phyloP scores from a whole-genome alignment of 2,797 vertebrate species.

The Enteromius viviparus region DNA sequence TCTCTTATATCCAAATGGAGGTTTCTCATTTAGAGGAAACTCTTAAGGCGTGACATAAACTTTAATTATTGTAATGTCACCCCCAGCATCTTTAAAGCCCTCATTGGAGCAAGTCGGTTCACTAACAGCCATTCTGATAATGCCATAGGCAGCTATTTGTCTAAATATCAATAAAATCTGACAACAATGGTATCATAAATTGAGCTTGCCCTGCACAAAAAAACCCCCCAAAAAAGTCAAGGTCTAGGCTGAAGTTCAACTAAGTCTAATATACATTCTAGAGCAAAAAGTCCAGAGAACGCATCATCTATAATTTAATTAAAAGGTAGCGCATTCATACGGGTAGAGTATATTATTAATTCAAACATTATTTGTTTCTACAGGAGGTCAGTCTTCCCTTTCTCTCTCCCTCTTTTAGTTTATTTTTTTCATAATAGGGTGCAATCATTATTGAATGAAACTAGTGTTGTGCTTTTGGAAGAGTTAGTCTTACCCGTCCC shows the following conservation, averaged over 20 bases:
- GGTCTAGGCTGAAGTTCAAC: neutral
- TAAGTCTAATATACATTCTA: neutral
- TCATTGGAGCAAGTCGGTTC: neutral
- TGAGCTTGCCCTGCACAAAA: neutral
- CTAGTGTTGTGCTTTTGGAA: neutral
- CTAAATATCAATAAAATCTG: neutral
- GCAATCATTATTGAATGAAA: neutral
- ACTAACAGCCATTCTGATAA: neutral
- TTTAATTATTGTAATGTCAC: neutral
- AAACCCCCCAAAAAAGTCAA: neutral
- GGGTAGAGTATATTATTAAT: neutral
- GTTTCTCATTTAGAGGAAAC: conserved; percentile 30
- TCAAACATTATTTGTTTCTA: neutral
- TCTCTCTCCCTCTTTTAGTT: neutral
- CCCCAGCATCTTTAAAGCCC: neutral
- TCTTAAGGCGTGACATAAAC: conserved; percentile 24
- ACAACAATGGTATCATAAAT: neutral
- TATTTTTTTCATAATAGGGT: neutral
- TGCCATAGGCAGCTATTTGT: neutral
- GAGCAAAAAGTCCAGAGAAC: neutral
- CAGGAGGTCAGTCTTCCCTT: neutral
- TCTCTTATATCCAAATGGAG: conserved; percentile 6
- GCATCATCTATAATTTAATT: neutral
- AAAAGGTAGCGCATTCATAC: neutral
- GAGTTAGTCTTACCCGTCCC: conserved; percentile 6